Evolutionary conservation across 2,113 vertebrate species (phyloP).

Genomic region (Leiothrix lutea): DNA sequence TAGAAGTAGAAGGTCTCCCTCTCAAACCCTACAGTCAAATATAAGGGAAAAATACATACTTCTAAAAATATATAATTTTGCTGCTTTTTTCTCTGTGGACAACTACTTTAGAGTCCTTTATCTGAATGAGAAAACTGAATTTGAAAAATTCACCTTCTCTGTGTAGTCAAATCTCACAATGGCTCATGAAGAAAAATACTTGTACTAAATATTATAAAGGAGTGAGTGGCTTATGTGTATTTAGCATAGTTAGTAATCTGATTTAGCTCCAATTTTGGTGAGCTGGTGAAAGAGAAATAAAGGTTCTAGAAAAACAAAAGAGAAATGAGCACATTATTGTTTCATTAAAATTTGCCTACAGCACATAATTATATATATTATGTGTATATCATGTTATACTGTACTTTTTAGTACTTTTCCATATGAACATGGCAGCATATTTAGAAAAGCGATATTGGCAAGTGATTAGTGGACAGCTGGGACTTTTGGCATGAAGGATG

Average conservation of each 20-base stretch:
- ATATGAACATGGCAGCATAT: background rate
- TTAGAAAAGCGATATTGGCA: background rate
- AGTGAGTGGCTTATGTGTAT: background rate
- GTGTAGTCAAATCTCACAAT: background rate
- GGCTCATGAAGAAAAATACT: background rate
- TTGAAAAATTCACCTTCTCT: background rate
- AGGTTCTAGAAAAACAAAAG: background rate
- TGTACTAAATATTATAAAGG: background rate
- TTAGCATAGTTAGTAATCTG: background rate
- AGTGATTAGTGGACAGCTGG: slow-evolving; percentile 30
- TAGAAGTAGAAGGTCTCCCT: background rate
- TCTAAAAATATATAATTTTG: background rate
- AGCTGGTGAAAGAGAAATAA: background rate
- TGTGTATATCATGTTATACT: background rate
- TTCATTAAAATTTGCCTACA: background rate
- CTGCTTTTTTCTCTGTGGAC: background rate
- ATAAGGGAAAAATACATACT: background rate
- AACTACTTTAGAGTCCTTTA: background rate
- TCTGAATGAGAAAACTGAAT: background rate
- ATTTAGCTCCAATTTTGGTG: background rate
- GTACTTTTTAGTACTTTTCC: background rate
- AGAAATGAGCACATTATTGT: background rate
- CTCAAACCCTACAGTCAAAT: background rate
- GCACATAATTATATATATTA: background rate
- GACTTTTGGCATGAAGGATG: background rate